Conservation (phyloP, 2,113 vertebrate species). For the Polypterus bichir region DNA sequence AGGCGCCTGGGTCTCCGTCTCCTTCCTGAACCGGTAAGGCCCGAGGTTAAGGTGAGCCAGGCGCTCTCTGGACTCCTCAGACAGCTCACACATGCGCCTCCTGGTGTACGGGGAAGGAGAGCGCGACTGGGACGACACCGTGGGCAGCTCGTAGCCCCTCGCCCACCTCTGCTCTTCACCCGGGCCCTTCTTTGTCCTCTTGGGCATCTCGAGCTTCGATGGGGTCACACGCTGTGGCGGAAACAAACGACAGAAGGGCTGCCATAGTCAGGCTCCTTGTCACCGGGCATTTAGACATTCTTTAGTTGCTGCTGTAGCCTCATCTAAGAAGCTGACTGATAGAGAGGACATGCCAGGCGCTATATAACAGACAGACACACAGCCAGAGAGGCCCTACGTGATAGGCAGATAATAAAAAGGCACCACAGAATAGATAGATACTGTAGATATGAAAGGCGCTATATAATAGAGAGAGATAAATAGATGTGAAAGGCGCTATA, state of each 20-base stretch:
- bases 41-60: constrained; percentile 78
- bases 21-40: constrained; percentile 81
- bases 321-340: no score
- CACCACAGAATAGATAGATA: no score
- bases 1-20: constrained; percentile 60
- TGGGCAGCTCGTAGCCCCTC: constrained; percentile 66
- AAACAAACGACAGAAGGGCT: constrained; percentile 20
- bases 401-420: no score
- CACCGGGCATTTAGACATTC: no score
- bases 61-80: constrained; percentile 65
- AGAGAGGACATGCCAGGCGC: no score
- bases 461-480: no score
- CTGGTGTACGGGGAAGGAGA: constrained; percentile 83
- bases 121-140: constrained; percentile 71
- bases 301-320: no score
- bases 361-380: no score
- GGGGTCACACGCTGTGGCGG: constrained; percentile 23
- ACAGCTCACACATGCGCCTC: constrained; percentile 85
- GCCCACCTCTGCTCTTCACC: constrained; percentile 12
- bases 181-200: constrained; percentile 10
- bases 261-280: no score
- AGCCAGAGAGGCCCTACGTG: no score
- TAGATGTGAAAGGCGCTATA: no score
- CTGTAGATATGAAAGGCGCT: no score
- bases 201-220: constrained; percentile 26